phyloP scores from a whole-genome alignment of 1,140 invertebrate species.

The Coenobita brevimanus region DNA sequence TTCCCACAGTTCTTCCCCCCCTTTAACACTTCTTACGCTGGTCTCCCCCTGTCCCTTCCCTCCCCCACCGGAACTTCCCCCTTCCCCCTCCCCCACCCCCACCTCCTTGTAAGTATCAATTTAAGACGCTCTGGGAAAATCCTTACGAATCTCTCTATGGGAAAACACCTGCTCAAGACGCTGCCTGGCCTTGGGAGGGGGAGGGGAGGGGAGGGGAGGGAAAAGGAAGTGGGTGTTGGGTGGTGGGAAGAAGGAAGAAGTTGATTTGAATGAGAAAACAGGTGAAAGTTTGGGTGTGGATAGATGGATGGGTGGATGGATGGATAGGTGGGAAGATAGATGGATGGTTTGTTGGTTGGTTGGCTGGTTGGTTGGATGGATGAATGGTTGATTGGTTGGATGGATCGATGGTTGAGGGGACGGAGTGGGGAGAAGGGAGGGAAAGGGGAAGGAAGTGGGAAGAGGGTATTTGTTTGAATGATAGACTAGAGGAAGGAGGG shows the following conservation, averaged over 20 bases:
- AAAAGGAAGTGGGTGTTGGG: neutral
- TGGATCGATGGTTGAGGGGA: too few relatives aligned
- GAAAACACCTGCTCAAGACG: constrained; percentile 56
- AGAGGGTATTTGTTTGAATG: neutral
- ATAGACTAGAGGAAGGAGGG: too few relatives aligned
- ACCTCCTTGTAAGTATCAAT: constrained; percentile 18
- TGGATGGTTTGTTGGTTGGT: too few relatives aligned
- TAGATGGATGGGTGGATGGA: too few relatives aligned
- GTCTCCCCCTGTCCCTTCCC: neutral
- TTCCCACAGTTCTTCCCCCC: neutral
- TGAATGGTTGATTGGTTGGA: too few relatives aligned
- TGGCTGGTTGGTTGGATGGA: too few relatives aligned
- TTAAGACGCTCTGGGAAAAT: constrained; percentile 63
- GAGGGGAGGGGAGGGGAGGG: neutral
- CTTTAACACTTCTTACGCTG: neutral
- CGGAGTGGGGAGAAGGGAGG: neutral
- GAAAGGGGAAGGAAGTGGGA: neutral
- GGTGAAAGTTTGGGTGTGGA: too few relatives aligned
- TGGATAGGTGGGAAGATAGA: too few relatives aligned
- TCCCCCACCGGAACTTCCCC: neutral
- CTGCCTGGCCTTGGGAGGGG: constrained; percentile 28
- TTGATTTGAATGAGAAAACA: neutral
- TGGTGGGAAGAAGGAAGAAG: neutral
- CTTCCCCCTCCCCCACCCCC: constrained; percentile 1
- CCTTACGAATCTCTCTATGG: constrained; percentile 57